These are phyloP conservation scores for Heterocephalus glaber DNA, from an alignment of 2,113 vertebrate species.

Conservation along the genomic window DNA sequence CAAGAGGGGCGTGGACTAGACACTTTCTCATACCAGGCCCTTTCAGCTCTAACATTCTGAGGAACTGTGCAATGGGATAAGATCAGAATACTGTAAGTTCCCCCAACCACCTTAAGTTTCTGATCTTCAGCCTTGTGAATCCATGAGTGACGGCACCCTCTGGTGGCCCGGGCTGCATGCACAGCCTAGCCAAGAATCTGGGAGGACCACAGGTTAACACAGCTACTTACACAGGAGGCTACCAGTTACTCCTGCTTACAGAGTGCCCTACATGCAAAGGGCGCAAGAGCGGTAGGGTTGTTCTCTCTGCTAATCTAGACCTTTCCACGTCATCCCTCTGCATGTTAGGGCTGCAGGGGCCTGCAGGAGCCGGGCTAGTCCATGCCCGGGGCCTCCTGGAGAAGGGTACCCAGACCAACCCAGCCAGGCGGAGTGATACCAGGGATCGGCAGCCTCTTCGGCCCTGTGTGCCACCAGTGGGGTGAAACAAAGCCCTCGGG, in stretches of 20 bases:
- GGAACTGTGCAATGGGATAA: not conserved
- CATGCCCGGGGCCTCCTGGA: slow-evolving; percentile 74
- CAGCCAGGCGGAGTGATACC: slow-evolving; percentile 79
- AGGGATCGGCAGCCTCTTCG: slow-evolving; percentile 83
- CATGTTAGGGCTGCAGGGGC: slow-evolving; percentile 72
- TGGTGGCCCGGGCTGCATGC: not conserved
- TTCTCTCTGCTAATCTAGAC: slow-evolving; percentile 72
- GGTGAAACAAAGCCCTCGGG: slow-evolving; percentile 82
- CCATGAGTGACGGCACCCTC: not conserved
- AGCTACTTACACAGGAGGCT: slow-evolving; percentile 73
- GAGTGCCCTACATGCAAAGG: slow-evolving; percentile 62
- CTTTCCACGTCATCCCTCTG: slow-evolving; percentile 73
- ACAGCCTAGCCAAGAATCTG: slow-evolving; percentile 6
- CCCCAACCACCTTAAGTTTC: slow-evolving; percentile 34
- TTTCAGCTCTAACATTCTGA: not conserved
- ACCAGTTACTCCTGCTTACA: slow-evolving; percentile 63
- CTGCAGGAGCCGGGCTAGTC: slow-evolving; percentile 75
- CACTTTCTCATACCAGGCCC: slow-evolving; percentile 14
- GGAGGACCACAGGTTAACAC: not conserved
- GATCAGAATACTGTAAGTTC: not conserved
- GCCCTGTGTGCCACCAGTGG: slow-evolving; percentile 83
- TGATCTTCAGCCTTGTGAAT: not conserved
- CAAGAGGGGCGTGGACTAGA: not conserved
- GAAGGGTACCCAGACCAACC: slow-evolving; percentile 75
- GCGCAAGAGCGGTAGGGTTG: slow-evolving; percentile 18